Evolutionary conservation across 2,113 vertebrate species (phyloP), one percentile per base, ranked within the genome.

Genomic region (Axis porcinus): DNA sequence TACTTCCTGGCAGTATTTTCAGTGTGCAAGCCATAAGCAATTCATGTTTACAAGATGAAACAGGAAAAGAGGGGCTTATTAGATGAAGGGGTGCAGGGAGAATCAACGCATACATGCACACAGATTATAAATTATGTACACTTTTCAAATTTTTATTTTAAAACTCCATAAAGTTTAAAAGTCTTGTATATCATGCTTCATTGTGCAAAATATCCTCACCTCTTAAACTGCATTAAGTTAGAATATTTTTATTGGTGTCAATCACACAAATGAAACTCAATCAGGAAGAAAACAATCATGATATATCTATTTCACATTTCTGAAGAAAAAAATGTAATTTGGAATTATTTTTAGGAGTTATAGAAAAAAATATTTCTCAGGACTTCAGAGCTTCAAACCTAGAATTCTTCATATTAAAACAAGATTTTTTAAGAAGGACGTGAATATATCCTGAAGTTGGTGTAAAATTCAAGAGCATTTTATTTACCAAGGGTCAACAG

Each of bases 1-100:
- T 98, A 98, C 98, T 99, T 99, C 98, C 99, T 99, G 99, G 98
- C 98, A 98, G 98, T 97, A 97, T 95, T 98, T 98, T 98, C 95
- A 98, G 89, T 54, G 92, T 95, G 97, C 97, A 98, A 97, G 98
- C 95, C 98, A 98, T 96, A 96, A 97, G 98, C 93, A 98, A 98
- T 94, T 91, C 97, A 91, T 95, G 96, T 98, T 98, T 98, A 98
- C 97, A 98, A 98, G 98, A 97, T 4, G 21, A 33, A 98, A 92
- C 54, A 95, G 62, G 64, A 96, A 88, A 93, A 89, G 62, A 94
- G 16, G 67, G 85, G 36, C 87, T 94, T 84, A 33, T 78, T 55
- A 85, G n/a, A 85, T 21, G 15, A 47, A 16, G 14, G 83, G 36
- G 10, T 88, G 11, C 78, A 3, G 36, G 11, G 12, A 7, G 8